Conservation (phyloP, 2,113 vertebrate species). For the Nansenia antarctica region DNA sequence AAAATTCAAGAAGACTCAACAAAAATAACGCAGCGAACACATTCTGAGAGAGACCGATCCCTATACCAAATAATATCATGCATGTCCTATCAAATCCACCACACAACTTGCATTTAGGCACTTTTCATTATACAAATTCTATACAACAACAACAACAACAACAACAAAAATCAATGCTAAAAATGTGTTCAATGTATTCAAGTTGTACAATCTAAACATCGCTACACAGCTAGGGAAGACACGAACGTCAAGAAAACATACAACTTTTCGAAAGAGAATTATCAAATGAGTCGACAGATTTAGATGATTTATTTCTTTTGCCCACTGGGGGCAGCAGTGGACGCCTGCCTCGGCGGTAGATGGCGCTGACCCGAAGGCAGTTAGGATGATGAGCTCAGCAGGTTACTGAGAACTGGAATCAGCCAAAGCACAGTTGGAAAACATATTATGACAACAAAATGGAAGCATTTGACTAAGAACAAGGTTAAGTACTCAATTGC, state of each 20-base stretch:
- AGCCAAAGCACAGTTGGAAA: background rate
- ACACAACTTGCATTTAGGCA: background rate
- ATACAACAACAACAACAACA: constrained; percentile 2
- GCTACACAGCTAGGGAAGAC: background rate
- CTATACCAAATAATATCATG: background rate
- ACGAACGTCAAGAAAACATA: background rate
- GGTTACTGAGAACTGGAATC: constrained; percentile 65
- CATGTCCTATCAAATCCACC: background rate
- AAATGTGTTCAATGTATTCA: background rate
- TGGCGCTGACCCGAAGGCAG: background rate
- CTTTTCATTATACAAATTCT: background rate
- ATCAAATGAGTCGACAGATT: background rate
- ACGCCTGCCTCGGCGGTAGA: background rate
- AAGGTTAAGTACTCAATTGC: too few species aligned
- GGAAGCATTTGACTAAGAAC: too few species aligned
- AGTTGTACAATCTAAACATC: background rate
- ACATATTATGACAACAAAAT: too few species aligned
- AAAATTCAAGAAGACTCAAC: background rate
- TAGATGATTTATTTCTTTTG: background rate
- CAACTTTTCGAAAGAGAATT: background rate
- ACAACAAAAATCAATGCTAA: background rate
- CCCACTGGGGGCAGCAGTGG: background rate
- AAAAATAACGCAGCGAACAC: background rate
- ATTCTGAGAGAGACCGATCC: background rate
- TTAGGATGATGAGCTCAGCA: constrained; percentile 61